A percentile compares a stretch with the other conserved stretches of the same genome.
Evolutionary conservation across 2,113 vertebrate genomes (phyloP).

Genomic region (Psilopsiagon aymara): DNA sequence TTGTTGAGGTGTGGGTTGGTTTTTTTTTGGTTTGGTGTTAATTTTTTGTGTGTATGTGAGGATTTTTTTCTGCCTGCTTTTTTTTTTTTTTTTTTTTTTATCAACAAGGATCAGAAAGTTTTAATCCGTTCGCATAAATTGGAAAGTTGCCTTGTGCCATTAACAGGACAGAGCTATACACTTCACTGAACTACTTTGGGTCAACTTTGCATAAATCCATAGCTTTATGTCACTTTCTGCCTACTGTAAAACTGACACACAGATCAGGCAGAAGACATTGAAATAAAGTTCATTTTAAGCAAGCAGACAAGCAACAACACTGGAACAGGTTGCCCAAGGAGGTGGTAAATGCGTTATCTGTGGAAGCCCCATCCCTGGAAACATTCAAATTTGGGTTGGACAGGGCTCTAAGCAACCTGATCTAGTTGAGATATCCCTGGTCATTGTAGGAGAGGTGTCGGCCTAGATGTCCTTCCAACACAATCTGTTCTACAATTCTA

Average conservation of each 20-base stretch:
- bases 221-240: not conserved
- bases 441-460: rapidly evolving
- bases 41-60: not conserved
- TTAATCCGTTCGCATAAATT: not conserved
- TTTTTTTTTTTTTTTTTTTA: not conserved
- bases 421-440: not conserved
- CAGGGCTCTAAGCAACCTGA: not conserved
- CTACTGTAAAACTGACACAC: not conserved
- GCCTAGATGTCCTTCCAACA: not conserved
- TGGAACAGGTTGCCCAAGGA: not conserved
- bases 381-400: not conserved
- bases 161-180: not conserved
- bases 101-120: not conserved
- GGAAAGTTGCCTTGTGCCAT: not conserved
- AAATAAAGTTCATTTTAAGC: not conserved
- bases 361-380: not conserved
- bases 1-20: not conserved
- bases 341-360: too few species aligned
- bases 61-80: too few species aligned
- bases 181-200: not conserved
- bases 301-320: not conserved
- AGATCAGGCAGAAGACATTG: not conserved
- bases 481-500: not conserved
- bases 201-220: not conserved
- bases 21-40: not conserved